Evolutionary conservation across 2,888 invertebrate genomes (phyloP).

Genomic region (Agrochola lota): DNA sequence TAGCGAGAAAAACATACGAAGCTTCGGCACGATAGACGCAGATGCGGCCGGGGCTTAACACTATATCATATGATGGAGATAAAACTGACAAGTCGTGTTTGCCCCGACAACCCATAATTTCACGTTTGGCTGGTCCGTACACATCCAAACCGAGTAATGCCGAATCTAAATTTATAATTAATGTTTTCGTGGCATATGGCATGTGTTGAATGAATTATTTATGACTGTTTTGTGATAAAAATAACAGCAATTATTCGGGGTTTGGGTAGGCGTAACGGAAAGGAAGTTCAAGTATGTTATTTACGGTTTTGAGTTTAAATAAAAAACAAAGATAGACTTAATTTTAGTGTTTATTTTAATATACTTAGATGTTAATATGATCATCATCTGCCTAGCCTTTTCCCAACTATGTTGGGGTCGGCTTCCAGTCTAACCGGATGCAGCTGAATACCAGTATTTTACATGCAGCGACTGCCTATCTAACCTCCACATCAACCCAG

Average conservation of each 20-base stretch:
- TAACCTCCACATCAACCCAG: too few species aligned
- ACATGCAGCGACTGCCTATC: too few species aligned
- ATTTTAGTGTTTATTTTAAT: too few species aligned
- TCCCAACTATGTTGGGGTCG: too few species aligned
- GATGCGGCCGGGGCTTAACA: not conserved
- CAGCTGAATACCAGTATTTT: too few species aligned
- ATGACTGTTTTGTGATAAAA: slow-evolving; percentile 65
- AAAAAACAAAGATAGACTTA: not conserved
- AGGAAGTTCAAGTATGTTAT: slow-evolving; percentile 39
- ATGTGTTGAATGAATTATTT: slow-evolving; percentile 72
- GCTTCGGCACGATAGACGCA: too few species aligned
- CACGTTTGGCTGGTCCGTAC: slow-evolving; percentile 65
- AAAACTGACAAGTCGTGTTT: slow-evolving; percentile 35
- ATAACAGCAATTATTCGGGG: slow-evolving; percentile 64
- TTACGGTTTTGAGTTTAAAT: slow-evolving; percentile 10
- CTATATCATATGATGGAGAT: slow-evolving; percentile 49
- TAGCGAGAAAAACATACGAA: too few species aligned
- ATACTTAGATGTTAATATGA: too few species aligned
- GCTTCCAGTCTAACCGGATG: too few species aligned
- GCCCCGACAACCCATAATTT: slow-evolving; percentile 64
- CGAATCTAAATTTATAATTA: slow-evolving; percentile 72
- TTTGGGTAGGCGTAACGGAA: slow-evolving; percentile 47
- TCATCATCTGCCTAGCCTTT: too few species aligned
- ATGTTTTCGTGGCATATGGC: slow-evolving; percentile 71
- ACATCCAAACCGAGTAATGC: slow-evolving; percentile 66